Percentiles rank a stretch among this genome's conserved stretches.
Evolutionary conservation across 1,140 invertebrate genomes (phyloP).

Genomic region (Zaprionus tsacasi): DNA sequence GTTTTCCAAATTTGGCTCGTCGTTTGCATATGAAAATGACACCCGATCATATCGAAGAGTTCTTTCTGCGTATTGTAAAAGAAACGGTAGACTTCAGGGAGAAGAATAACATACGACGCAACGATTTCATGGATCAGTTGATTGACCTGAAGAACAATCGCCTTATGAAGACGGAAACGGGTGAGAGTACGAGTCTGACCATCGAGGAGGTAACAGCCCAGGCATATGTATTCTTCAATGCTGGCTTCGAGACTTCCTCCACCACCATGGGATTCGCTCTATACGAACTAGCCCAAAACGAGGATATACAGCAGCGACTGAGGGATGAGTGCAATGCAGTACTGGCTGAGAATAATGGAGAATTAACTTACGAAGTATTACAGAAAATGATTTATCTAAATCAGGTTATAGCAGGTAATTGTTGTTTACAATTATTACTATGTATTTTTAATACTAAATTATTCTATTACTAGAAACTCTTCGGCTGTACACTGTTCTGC

Average conservation of each 20-base stretch:
- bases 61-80: constrained; percentile 69
- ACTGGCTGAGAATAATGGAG: constrained; percentile 69
- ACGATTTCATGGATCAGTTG: constrained; percentile 84
- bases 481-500: constrained; percentile 75
- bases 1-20: constrained; percentile 32
- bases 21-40: constrained; percentile 55
- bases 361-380: constrained; percentile 67
- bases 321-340: constrained; percentile 84
- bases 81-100: constrained; percentile 60
- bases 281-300: constrained; percentile 85
- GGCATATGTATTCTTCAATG: constrained; percentile 85
- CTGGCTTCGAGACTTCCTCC: constrained; percentile 87
- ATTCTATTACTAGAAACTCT: constrained; percentile 63
- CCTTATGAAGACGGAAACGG: constrained; percentile 28
- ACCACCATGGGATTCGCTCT: constrained; percentile 85
- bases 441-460: background rate
- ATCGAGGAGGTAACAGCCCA: constrained; percentile 79
- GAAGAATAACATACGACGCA: constrained; percentile 48
- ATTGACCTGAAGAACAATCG: constrained; percentile 84
- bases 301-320: constrained; percentile 85
- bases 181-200: constrained; percentile 30
- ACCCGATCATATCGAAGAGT: constrained; percentile 83
- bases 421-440: background rate
- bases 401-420: constrained; percentile 81
- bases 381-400: constrained; percentile 51